Conservation (phyloP, 2,113 vertebrate species). For the Dendropsophus ebraccatus region DNA sequence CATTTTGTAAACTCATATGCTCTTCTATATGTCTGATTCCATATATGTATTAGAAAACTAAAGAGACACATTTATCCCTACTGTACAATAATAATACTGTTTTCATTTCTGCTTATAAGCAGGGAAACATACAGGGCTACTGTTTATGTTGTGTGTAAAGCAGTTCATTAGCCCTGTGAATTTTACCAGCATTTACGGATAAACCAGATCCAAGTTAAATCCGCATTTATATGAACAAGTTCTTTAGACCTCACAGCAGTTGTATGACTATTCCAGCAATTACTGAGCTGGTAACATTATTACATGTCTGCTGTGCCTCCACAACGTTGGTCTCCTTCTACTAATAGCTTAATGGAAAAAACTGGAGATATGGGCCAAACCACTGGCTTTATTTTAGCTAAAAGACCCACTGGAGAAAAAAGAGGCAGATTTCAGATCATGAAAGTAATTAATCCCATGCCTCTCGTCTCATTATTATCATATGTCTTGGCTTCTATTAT, state of each 20-base stretch:
- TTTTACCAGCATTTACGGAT: not conserved
- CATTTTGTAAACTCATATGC: not conserved
- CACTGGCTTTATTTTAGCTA: constrained; percentile 51
- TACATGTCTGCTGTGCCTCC: not conserved
- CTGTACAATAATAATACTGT: not conserved
- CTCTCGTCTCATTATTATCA: constrained; percentile 37
- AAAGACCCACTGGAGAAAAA: constrained; percentile 49
- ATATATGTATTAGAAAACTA: not conserved
- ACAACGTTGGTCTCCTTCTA: not conserved
- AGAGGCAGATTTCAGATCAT: constrained; percentile 27
- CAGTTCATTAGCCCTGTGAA: not conserved
- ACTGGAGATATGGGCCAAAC: constrained; percentile 17
- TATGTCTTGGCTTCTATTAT: constrained; percentile 23
- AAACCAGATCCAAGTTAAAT: not conserved
- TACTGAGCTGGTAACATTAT: not conserved
- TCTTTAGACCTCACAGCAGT: constrained; percentile 12
- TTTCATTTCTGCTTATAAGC: not conserved
- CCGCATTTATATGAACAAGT: not conserved
- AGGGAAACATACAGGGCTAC: not conserved
- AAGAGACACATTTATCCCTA: not conserved
- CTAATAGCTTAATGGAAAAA: constrained; percentile 17
- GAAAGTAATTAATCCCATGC: constrained; percentile 37
- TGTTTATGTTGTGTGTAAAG: not conserved
- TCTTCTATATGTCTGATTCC: not conserved
- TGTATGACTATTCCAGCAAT: constrained; percentile 11